phyloP scores from a whole-genome alignment of 1,140 invertebrate genomes.

The Brachystomella parvula region DNA sequence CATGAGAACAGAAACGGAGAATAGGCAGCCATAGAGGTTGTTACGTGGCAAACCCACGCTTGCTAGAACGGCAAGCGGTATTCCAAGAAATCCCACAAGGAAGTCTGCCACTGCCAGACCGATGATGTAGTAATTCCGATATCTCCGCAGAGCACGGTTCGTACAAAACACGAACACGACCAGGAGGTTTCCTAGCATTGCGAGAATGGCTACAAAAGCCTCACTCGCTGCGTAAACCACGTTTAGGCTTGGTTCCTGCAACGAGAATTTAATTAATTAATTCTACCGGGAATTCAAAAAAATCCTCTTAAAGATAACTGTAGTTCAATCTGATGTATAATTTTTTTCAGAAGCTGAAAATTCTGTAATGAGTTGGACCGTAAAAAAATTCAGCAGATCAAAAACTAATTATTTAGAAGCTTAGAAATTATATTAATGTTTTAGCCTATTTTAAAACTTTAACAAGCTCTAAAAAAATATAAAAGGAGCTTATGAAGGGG shows the following conservation, averaged over 20 bases:
- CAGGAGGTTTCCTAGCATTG: slow-evolving; percentile 72
- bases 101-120: slow-evolving; percentile 78
- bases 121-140: slow-evolving; percentile 86
- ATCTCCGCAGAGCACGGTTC: slow-evolving; percentile 63
- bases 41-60: slow-evolving; percentile 65
- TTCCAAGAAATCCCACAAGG: slow-evolving; percentile 57
- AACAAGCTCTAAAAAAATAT: too few relatives aligned
- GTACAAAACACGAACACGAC: slow-evolving; percentile 73
- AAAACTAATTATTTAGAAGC: too few relatives aligned
- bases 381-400: too few relatives aligned
- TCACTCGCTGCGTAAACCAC: slow-evolving; percentile 65
- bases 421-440: too few relatives aligned
- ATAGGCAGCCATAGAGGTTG: slow-evolving; percentile 65
- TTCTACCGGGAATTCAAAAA: background rate
- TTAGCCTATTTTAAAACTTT: too few relatives aligned
- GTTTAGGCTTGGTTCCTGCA: slow-evolving; percentile 46
- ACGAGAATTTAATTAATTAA: slow-evolving; percentile 1
- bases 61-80: slow-evolving; percentile 76
- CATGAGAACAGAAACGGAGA: slow-evolving; percentile 75
- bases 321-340: too few relatives aligned
- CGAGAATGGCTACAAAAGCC: slow-evolving; percentile 67
- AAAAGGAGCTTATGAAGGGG: too few relatives aligned
- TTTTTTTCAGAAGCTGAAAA: too few relatives aligned
- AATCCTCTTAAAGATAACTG: background rate
- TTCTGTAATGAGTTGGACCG: too few relatives aligned